Base-by-base conservation (phyloP, 2,113 vertebrate species). In the Oceanites oceanicus region DNA sequence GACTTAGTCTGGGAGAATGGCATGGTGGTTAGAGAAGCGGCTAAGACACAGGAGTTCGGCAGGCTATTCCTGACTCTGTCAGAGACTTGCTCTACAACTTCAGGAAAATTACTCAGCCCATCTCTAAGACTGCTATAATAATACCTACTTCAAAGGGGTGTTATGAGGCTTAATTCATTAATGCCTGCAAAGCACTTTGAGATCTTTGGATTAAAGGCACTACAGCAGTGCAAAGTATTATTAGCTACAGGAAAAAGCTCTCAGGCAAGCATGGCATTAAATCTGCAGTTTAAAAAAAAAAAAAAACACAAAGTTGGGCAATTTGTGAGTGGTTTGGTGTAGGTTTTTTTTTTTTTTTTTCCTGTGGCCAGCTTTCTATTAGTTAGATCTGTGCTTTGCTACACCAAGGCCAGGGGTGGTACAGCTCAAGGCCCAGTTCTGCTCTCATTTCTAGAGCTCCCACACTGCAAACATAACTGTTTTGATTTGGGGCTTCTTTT, bases 161-260 rank as follows among this genome's bases (percentile, higher is more conserved):
- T 94, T 95, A 96, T 89, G 94, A 94, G 91, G 92, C 94, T 96
- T 96, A 96, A 96, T 96, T 96, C 94, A 96, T 96, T 97, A 97
- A 96, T 96, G 94, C 92, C 91, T 90, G 91, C 91, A 96, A 97
- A 96, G 95, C 88, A 96, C 91, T 95, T 90, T 83, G 94, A 95
- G 96, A 95, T 96, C 95, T 94, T 92, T 79, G 97, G 96, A 96
- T 97, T 94, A 96, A 96, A 96, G 91, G 88, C 91, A 85, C 93
- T 95, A 84, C 90, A 88, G 83, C 79, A 83, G 82, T 66, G 85
- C 95, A 84, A 93, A 94, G 89, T 93, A 93, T 95, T 95, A 95
- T 92, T 92, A 96, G 93, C 91, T 92, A 90, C 80, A 91, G 91
- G 87, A 94, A 96, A 94, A 96, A 96, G 89, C 96, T 96, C 78